Evolutionary conservation across 2,797 vertebrate species (phyloP).

Genomic region (Characodon lateralis): DNA sequence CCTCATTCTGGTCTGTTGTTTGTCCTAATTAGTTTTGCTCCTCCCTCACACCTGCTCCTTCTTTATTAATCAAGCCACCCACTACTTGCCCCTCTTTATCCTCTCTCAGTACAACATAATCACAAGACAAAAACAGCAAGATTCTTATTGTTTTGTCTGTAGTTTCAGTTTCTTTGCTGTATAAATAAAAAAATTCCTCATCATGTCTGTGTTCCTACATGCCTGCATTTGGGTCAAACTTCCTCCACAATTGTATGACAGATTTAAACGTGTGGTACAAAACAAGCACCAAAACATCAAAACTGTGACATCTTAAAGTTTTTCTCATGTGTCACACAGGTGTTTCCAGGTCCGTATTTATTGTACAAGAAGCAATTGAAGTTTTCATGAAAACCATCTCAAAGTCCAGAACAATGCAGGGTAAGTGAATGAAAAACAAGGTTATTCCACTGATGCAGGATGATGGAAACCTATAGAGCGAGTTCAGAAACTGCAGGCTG

Average conservation of each 20-base stretch:
- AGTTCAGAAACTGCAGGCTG: not conserved
- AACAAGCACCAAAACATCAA: not conserved
- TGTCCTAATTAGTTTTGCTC: not conserved
- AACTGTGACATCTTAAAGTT: not conserved
- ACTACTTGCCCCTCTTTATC: not conserved
- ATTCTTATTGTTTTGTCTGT: not conserved
- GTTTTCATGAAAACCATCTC: conserved; percentile 13
- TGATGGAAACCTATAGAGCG: conserved; percentile 1
- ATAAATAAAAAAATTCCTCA: not conserved
- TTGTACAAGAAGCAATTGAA: not conserved
- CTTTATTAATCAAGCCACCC: not conserved
- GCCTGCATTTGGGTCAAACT: not conserved
- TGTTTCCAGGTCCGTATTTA: not conserved
- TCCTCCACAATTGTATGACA: not conserved
- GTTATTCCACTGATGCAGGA: not conserved
- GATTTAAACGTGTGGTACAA: not conserved
- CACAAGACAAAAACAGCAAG: not conserved
- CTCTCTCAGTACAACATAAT: not conserved
- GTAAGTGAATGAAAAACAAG: not conserved
- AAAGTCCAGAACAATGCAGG: not conserved
- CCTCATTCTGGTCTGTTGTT: not conserved
- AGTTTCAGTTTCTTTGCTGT: not conserved
- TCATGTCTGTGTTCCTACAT: not conserved
- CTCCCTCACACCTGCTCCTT: not conserved
- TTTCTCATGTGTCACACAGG: not conserved